Percentiles rank a stretch among this genome's conserved stretches.
These are phyloP conservation scores for Thalassophryne amazonica DNA, from an alignment of 2,797 vertebrate species.

Conservation along the genomic window DNA sequence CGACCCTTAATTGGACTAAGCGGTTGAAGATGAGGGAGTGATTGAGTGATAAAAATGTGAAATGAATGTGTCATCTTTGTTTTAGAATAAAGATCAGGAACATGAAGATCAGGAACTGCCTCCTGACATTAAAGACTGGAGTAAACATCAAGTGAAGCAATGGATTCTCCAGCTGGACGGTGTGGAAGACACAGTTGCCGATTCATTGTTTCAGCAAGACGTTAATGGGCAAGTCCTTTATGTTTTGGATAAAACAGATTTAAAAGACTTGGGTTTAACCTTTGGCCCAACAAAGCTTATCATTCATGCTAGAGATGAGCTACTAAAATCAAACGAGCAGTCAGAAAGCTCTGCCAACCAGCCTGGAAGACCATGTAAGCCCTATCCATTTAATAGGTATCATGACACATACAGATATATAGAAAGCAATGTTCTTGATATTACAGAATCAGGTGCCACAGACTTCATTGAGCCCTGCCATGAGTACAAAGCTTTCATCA, in stretches of 20 bases:
- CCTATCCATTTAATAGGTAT: constrained; percentile 65
- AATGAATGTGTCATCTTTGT: too few species aligned
- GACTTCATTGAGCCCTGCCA: constrained; percentile 71
- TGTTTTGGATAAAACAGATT: constrained; percentile 32
- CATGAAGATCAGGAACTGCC: constrained; percentile 27
- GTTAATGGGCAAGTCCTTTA: constrained; percentile 56
- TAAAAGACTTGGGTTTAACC: constrained; percentile 19
- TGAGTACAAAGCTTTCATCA: constrained; percentile 68
- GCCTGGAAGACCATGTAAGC: constrained; percentile 41
- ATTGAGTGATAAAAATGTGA: too few species aligned
- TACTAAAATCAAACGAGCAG: constrained; percentile 36
- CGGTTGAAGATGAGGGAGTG: not conserved
- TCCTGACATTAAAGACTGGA: constrained; percentile 56
- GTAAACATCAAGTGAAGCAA: constrained; percentile 54
- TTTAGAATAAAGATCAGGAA: constrained; percentile 28
- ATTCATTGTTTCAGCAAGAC: constrained; percentile 45
- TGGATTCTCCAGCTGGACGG: constrained; percentile 44
- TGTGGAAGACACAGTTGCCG: constrained; percentile 33
- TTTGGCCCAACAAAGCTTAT: constrained; percentile 58
- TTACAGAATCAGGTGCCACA: constrained; percentile 58
- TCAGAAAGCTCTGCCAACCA: not conserved
- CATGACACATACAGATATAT: constrained; percentile 57
- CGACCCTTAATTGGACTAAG: too few species aligned
- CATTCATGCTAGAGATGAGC: constrained; percentile 50
- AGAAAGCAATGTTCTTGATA: constrained; percentile 43